A percentile compares a stretch with the other conserved stretches of the same genome.
Evolutionary conservation across 37 sponge, comb jelly and placozoan genomes (phyloP).

Genomic region (Diacarnus erythraeanus): DNA sequence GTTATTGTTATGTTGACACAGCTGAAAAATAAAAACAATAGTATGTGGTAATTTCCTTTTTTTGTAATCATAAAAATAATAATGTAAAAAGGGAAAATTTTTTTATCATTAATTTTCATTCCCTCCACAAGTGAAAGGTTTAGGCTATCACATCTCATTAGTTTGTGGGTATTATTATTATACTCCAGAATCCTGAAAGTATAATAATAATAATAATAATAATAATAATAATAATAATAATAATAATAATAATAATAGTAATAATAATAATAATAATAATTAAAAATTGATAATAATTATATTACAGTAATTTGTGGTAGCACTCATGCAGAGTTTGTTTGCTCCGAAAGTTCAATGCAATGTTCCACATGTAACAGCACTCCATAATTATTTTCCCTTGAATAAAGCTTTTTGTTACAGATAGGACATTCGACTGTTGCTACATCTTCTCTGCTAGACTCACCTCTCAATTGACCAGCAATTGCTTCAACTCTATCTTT

Average conservation of each 20-base stretch:
- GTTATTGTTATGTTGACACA: not conserved
- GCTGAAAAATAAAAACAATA: not conserved
- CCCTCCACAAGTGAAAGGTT: no score
- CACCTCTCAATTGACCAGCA: not conserved
- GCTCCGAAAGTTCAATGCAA: slow-evolving; percentile 3
- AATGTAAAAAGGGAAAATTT: not conserved
- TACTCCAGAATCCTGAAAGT: no score
- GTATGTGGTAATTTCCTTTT: no score
- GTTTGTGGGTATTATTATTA: no score
- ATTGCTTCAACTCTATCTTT: slow-evolving; percentile 6
- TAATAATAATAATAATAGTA: not conserved
- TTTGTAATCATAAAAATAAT: no score
- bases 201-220: no score
- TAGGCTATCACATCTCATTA: no score
- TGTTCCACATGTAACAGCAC: slow-evolving; percentile 40
- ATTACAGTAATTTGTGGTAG: no score
- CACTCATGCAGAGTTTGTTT: not conserved
- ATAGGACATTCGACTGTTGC: slow-evolving; percentile 18
- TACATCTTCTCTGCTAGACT: not conserved
- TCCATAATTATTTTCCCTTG: slow-evolving; percentile 13
- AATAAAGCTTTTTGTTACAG: slow-evolving; percentile 12
- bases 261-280: not conserved
- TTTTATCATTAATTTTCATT: no score
- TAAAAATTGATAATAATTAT: no score
- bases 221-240: not conserved